Evolutionary conservation across 2,797 vertebrate genomes (phyloP).

Genomic region (Tadarida brasiliensis): DNA sequence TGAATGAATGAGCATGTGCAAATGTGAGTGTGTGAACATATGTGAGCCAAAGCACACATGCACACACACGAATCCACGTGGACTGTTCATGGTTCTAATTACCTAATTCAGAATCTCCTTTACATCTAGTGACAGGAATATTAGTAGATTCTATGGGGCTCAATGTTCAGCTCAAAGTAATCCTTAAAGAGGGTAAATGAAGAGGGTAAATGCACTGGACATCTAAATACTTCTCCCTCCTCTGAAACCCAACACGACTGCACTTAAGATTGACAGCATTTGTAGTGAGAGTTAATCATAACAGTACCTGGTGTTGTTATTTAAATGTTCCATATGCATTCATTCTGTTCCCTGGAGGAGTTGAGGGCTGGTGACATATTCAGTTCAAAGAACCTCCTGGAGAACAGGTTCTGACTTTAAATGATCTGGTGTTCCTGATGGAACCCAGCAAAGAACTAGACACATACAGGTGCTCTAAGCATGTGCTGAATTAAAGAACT

Average conservation of each 20-base stretch:
- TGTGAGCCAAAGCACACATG: neutral
- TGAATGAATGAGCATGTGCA: neutral
- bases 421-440: neutral
- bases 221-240: neutral
- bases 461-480: neutral
- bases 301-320: neutral
- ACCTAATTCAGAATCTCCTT: neutral
- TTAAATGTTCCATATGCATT: neutral
- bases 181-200: neutral
- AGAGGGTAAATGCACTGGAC: neutral
- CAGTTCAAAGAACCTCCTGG: neutral
- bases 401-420: constrained; percentile 9
- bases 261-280: neutral
- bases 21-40: neutral
- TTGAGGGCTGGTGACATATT: neutral
- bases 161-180: neutral
- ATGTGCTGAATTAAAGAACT: neutral
- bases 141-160: neutral
- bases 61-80: neutral
- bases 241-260: neutral
- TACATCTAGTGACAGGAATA: neutral
- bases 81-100: neutral
- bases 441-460: neutral
- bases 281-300: neutral
- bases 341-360: neutral